Base-by-base conservation (phyloP, 2,888 invertebrate genomes). In the Erebia palarica region DNA sequence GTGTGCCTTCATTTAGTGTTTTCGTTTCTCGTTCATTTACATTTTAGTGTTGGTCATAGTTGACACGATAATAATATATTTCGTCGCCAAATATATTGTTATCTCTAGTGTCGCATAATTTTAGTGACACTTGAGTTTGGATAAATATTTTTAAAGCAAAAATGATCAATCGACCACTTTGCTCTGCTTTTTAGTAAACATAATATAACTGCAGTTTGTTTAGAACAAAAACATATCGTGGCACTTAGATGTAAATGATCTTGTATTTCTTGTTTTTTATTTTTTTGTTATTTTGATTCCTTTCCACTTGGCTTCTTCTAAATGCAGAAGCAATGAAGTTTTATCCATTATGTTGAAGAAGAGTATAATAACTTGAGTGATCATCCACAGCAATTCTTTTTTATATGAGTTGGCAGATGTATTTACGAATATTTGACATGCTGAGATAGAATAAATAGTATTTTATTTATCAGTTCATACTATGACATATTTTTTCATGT, bases 381-480 rank as follows among this genome's bases (percentile, higher is more conserved):
- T 73, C 86, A 85, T 86, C 92, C 92, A 92, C 92, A 92, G 87
- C 91, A 92, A 92, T 84, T 81, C 92, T 92, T 91, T 83, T 80
- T 79, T 81, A 78, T 77, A 74, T 84, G 83, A 82, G 83, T 79
- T 75, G 74, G 74, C 78, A 79, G 74, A 74, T 73, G 71, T 78
- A 73, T 67, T 70, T 71, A 58, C 49, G 18, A 60, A 67, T 59
- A 59, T 66, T 11, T 55, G 27, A 65, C 14, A n/a, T 36, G 11
- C 27, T 57, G 11, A 1, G 21, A 27, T 13, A 21, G 11, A 13
- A 27, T 55, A 27, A 10, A 18, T 18, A 10, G 18, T 55, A 57
- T 18, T 57, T 21, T 13, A 21, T 27, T 11, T 27, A 5, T 27
- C 1, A 14, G 10, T 27, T 13, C 18, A 53, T 5, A 8, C 8